Percentiles rank a stretch among this genome's conserved stretches.
phyloP scores from a whole-genome alignment of 1,140 invertebrate genomes.

The Dreissena polymorpha region DNA sequence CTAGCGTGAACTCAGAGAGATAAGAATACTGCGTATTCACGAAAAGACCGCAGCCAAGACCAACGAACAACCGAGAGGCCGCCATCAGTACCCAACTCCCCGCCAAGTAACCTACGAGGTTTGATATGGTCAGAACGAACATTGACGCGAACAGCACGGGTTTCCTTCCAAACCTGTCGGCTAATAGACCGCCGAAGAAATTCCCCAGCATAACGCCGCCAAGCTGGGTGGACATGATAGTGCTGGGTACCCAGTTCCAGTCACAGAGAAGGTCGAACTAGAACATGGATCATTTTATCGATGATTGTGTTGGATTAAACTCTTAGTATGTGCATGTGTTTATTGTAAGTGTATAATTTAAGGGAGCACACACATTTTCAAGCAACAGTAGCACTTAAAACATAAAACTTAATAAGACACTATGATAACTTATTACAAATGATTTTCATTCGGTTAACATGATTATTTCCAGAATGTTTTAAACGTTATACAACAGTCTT shows the following conservation, averaged over 20 bases:
- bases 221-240: slow-evolving; percentile 56
- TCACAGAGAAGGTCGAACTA: slow-evolving; percentile 63
- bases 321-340: too few relatives aligned
- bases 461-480: too few relatives aligned
- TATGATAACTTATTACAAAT: too few relatives aligned
- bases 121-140: slow-evolving; percentile 17
- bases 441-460: too few relatives aligned
- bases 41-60: slow-evolving; percentile 37
- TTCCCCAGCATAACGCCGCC: slow-evolving; percentile 54
- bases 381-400: too few relatives aligned
- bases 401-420: too few relatives aligned
- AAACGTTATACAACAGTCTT: too few relatives aligned
- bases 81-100: slow-evolving; percentile 52
- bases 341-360: too few relatives aligned
- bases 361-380: too few relatives aligned
- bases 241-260: slow-evolving; percentile 32
- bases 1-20: slow-evolving; percentile 37
- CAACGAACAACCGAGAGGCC: slow-evolving; percentile 54
- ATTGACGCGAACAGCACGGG: slow-evolving; percentile 35
- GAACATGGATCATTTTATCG: not conserved
- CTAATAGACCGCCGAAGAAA: slow-evolving; percentile 38
- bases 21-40: slow-evolving; percentile 13
- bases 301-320: too few relatives aligned
- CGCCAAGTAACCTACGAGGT: slow-evolving; percentile 37
- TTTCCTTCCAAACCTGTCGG: slow-evolving; percentile 53